Evolutionary conservation across 2,888 invertebrate genomes (phyloP), one percentile per base, ranked within the genome.

Genomic region (Yponomeuta plumbellus): DNA sequence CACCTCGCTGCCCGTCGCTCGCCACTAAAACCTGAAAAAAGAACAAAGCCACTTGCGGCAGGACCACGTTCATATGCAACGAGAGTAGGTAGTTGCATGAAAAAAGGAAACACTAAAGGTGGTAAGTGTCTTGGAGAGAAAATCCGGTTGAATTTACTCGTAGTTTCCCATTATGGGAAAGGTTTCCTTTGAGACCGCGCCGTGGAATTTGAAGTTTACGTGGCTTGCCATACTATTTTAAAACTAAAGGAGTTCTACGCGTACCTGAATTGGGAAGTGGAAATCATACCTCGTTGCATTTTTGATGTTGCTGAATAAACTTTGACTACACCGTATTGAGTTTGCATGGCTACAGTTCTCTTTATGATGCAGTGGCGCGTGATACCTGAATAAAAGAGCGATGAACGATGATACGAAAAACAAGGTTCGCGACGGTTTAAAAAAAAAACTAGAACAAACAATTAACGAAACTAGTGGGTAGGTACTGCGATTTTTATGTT

Each of bases 31-130:
- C 21, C 62, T 59, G 61, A 65, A 63, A 63, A 68, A 66, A 68
- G 68, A 68, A 65, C 68, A 68, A 68, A 65, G 67, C 62, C 58
- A 67, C 67, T 68, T 67, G 57, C 62, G 23, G 63, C 61, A 56
- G 23, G 57, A 34, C 62, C 61, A 66, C 65, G 66, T 61, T 39
- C 65, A 66, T 62, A 66, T 66, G 65, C 65, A 68, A 66, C 68
- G 68, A 66, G 59, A 59, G 59, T 59, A 58, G 11, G 59, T 59
- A 58, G 11, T 13, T 11, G 59, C 21, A 59, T 59, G 59, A 59
- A 59, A 59, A 59, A 59, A 52, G 44, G 44, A 52, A 52, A 52
- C 1, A 11, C 59, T 22, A 23, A 23, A 22, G 59, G 59, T 59
- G 22, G 59, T 22, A 59, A 59, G 59, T 23, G 11, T 59, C 59